Base-by-base conservation (phyloP, 64 coral and sea anemone genomes). In the Stylophora pistillata region DNA sequence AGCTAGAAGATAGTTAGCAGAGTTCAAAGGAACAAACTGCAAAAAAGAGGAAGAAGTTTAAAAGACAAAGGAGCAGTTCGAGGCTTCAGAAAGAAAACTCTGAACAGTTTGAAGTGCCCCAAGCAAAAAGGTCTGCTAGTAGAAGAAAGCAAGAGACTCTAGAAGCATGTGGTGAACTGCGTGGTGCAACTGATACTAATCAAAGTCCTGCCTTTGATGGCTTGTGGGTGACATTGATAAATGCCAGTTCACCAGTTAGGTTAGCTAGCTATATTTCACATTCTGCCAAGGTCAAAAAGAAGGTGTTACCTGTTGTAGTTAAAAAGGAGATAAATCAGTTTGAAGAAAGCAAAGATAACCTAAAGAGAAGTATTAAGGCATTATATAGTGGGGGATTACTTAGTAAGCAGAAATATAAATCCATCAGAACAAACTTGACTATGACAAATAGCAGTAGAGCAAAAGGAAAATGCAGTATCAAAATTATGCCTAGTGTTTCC, bases 211-310 rank as follows among this genome's bases (percentile, higher is more conserved):
- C 86, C 56, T 53, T 93, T 28, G 78, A 93, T 93, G 91, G 86
- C 64, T 84, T 93, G 72, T 93, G 91, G 78, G 57, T 15, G n/a
- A 88, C 91, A 41, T 65, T 93, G 29, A 58, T 85, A 76, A 93
- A 88, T 69, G 86, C 56, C 59, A 78, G 57, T 85, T 73, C 86
- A 88, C 86, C 86, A 88, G 29, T 27, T 28, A 83, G 79, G 31
- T 56, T 90, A 73, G 54, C 55, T 33, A 73, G 78, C 18, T 90
- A 83, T 84, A 55, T 90, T 58, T 31, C 53, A 55, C 55, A 83
- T 15, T 74, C 85, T 72, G 13, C 27, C 4, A 74, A 87, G 25
- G 53, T 59, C 53, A 87, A 37, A 79, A 93, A 79, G 79, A 88
- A 80, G 58, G 71, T 58, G 28, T 81, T 91, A 9, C 53, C 33